phyloP scores from a whole-genome alignment of 1,140 invertebrate species.

The Anthonomus grandis region DNA sequence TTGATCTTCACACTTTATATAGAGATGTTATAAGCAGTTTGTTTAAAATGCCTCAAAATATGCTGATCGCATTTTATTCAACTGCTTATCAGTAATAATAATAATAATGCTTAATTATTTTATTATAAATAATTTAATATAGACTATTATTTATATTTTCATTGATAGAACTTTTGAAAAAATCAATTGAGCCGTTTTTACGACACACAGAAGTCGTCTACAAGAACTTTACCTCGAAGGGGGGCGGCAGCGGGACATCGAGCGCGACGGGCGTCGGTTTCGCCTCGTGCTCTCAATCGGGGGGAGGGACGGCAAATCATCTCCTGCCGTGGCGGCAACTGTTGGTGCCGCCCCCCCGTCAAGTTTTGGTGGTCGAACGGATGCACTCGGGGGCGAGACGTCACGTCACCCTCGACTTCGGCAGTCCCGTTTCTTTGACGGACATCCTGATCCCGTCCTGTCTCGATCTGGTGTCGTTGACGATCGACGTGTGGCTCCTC shows the following conservation, averaged over 20 bases:
- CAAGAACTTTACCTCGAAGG: conserved; percentile 13
- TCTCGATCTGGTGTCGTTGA: conserved; percentile 79
- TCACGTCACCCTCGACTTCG: conserved; percentile 89
- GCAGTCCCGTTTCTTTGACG: conserved; percentile 77
- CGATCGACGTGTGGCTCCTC: conserved; percentile 84
- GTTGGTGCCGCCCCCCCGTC: conserved; percentile 40
- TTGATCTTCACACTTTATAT: no score
- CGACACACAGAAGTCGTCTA: conserved; percentile 17
- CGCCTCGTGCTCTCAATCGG: background rate
- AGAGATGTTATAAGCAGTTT: no score
- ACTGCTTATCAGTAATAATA: no score
- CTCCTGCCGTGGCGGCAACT: conserved; percentile 44
- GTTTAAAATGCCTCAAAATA: no score
- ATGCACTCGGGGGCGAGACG: conserved; percentile 86
- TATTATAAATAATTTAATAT: no score
- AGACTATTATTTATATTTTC: no score
- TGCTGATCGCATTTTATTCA: no score
- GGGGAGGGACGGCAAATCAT: conserved; percentile 21
- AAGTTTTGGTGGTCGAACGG: conserved; percentile 80
- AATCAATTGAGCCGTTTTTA: no score
- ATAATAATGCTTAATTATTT: no score
- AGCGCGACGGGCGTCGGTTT: no score
- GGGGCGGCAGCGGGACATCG: background rate
- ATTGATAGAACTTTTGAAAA: no score
- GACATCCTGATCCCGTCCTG: conserved; percentile 86